A percentile compares a stretch with the other conserved stretches of the same genome.
Evolutionary conservation across 2,888 invertebrate genomes (phyloP).

Genomic region (Lasius platythorax): DNA sequence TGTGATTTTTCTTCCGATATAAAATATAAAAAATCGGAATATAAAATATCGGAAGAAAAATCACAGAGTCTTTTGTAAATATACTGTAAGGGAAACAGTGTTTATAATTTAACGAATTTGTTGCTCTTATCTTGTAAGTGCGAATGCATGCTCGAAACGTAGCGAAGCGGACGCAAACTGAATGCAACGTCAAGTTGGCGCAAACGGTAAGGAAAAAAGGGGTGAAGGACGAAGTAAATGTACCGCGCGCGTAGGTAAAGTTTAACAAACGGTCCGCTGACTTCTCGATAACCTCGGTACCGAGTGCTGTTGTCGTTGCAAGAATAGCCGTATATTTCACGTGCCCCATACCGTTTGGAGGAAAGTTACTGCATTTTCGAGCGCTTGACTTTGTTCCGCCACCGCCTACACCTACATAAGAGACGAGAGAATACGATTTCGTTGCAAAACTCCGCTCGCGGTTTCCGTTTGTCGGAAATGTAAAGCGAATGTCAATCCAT

Average conservation of each 20-base stretch:
- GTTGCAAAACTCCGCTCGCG: neutral
- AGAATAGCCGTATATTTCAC: constrained; percentile 23
- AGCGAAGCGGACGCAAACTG: neutral
- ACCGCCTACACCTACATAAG: constrained; percentile 14
- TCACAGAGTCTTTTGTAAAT: neutral
- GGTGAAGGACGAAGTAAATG: neutral
- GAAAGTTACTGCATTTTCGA: constrained; percentile 71
- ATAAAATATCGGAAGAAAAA: neutral
- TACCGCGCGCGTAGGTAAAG: constrained; percentile 38
- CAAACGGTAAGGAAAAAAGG: neutral
- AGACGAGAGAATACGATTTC: neutral
- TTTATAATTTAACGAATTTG: constrained; percentile 29
- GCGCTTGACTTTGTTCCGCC: constrained; percentile 68
- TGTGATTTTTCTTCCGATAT: neutral
- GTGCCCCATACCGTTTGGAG: constrained; percentile 8
- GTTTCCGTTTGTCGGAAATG: neutral
- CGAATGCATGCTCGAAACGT: neutral
- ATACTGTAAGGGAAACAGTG: neutral
- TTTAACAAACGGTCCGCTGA: constrained; percentile 44
- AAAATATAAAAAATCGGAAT: no score
- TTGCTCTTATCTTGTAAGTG: neutral
- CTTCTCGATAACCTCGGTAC: constrained; percentile 44
- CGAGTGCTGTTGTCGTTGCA: constrained; percentile 6
- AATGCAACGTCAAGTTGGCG: neutral
- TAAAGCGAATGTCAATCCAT: constrained; percentile 17